Conservation (phyloP, 2,797 vertebrate species). For the Spondyliosoma cantharus region DNA sequence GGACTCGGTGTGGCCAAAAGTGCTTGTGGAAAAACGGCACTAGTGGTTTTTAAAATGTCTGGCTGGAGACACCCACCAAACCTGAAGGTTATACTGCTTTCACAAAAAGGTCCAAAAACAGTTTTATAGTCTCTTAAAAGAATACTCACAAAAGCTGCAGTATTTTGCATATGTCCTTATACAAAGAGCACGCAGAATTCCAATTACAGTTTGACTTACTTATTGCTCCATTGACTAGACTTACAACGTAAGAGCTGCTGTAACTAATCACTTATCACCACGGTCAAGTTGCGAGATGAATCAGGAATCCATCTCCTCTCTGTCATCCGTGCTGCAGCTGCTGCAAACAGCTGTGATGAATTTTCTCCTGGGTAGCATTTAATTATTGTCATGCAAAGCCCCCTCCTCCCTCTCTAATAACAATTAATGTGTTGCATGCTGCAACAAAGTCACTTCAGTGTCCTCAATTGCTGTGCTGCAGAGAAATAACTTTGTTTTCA, state of each 20-base stretch:
- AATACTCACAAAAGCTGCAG: background rate
- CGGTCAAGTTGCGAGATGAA: conserved; percentile 9
- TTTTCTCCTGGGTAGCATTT: conserved; percentile 50
- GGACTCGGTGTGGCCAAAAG: too few species aligned
- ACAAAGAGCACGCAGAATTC: background rate
- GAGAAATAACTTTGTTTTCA: conserved; percentile 9
- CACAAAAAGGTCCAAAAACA: background rate
- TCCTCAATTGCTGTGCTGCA: conserved; percentile 30
- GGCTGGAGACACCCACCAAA: too few species aligned
- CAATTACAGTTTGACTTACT: background rate
- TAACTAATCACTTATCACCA: conserved; percentile 20
- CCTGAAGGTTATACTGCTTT: background rate
- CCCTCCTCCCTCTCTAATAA: conserved; percentile 22
- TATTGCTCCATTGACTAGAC: background rate
- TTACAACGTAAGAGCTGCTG: background rate
- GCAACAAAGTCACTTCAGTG: conserved; percentile 57
- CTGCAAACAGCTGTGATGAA: conserved; percentile 60
- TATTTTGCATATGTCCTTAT: background rate
- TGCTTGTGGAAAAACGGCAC: too few species aligned
- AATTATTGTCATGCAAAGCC: conserved; percentile 50
- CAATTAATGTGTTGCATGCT: conserved; percentile 44
- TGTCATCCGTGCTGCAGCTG: conserved; percentile 52
- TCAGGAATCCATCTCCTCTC: conserved; percentile 26
- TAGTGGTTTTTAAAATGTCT: too few species aligned
- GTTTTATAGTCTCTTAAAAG: background rate